phyloP scores from a whole-genome alignment of 2,797 vertebrate genomes.

The Pithecia hirsuta region DNA sequence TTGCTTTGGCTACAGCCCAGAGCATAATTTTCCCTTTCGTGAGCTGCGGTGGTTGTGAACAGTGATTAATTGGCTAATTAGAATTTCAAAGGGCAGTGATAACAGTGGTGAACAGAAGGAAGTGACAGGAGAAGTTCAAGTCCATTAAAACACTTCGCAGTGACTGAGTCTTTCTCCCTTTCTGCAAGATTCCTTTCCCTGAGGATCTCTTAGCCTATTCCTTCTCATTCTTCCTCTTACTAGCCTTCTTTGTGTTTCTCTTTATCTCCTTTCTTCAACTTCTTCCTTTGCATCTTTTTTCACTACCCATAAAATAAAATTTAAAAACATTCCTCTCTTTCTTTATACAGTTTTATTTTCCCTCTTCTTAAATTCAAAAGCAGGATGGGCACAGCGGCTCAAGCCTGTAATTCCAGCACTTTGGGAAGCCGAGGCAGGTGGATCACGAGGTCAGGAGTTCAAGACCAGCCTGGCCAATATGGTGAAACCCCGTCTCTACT shows the following conservation, averaged over 20 bases:
- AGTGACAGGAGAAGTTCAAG: constrained; percentile 9
- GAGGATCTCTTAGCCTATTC: neutral
- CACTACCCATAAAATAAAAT: neutral
- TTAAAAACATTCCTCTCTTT: neutral
- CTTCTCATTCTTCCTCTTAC: neutral
- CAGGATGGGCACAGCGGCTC: neutral
- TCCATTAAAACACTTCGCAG: neutral
- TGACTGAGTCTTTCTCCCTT: neutral
- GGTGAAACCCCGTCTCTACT: too few relatives aligned
- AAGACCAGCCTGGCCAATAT: too few relatives aligned
- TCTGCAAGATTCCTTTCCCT: neutral
- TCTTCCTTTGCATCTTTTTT: neutral
- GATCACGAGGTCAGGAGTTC: too few relatives aligned
- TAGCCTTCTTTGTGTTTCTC: neutral
- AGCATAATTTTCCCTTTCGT: constrained; percentile 51
- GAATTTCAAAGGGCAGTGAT: constrained; percentile 65
- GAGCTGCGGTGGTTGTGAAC: neutral
- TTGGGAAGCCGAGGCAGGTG: too few relatives aligned
- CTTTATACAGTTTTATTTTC: neutral
- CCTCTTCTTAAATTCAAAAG: constrained; percentile 7
- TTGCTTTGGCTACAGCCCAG: neutral
- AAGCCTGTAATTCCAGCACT: too few relatives aligned
- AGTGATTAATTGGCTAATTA: constrained; percentile 62
- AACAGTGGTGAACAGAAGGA: constrained; percentile 12
- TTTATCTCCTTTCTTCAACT: neutral